Conservation (phyloP, 2,113 vertebrate genomes). For the Poicephalus gulielmi region DNA sequence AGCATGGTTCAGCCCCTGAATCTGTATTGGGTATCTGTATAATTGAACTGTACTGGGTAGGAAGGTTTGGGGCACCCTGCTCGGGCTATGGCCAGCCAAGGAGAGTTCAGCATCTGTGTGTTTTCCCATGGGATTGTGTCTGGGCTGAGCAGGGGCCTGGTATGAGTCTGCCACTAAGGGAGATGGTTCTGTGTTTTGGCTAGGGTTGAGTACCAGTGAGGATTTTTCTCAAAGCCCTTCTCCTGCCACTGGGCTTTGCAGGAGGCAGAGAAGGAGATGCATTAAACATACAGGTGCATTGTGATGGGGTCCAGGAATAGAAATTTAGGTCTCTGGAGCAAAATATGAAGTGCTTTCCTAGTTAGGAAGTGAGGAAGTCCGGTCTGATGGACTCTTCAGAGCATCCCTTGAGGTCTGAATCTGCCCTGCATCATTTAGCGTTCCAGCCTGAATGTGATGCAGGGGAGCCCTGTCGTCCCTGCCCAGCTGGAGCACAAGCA, state of each 20-base stretch:
- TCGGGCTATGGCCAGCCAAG: background rate
- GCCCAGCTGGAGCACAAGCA: rapidly evolving
- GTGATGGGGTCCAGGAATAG: background rate
- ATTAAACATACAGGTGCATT: background rate
- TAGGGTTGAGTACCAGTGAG: background rate
- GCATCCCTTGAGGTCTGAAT: background rate
- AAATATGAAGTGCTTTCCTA: background rate
- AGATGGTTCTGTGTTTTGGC: background rate
- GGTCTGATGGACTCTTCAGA: background rate
- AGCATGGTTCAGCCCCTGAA: background rate
- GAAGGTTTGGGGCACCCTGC: background rate
- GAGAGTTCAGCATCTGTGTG: background rate
- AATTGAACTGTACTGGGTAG: background rate
- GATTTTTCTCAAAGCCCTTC: background rate
- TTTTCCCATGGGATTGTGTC: background rate
- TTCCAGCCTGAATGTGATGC: background rate
- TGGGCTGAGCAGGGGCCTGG: background rate
- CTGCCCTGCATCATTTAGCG: background rate
- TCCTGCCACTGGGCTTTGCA: background rate
- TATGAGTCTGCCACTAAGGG: rapidly evolving
- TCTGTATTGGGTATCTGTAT: background rate
- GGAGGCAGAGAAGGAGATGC: background rate
- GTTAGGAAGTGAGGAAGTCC: background rate
- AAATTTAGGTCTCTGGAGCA: background rate
- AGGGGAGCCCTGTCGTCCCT: background rate